Percentiles rank a stretch among this genome's conserved stretches.
phyloP scores from a whole-genome alignment of 2,797 vertebrate species.

The Hoplostethus atlanticus region DNA sequence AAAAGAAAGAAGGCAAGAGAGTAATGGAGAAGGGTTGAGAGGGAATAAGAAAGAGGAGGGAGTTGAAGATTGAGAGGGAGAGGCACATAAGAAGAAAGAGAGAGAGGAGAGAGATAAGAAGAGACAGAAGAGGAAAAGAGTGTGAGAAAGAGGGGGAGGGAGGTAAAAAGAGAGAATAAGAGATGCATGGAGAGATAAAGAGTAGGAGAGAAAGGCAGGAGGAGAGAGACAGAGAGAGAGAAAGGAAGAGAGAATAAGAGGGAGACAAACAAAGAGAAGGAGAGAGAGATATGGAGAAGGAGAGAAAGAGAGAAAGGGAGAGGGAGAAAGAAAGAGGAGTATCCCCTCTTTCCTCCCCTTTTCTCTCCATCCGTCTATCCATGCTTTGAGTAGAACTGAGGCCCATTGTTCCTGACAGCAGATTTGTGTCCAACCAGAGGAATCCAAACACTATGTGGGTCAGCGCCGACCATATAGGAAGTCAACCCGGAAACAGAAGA shows the following conservation, averaged over 20 bases:
- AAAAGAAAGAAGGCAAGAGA: neutral
- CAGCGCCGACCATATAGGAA: constrained; percentile 38
- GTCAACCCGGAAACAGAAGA: constrained; percentile 34
- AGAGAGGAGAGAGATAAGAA: neutral
- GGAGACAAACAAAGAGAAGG: neutral
- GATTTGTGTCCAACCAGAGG: constrained; percentile 43
- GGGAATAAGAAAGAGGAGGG: neutral
- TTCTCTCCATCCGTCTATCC: constrained; percentile 19
- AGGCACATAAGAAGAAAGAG: neutral
- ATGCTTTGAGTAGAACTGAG: constrained; percentile 57
- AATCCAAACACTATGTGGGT: constrained; percentile 63
- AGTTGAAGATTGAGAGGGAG: neutral
- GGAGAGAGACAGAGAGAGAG: neutral
- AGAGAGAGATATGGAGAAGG: neutral
- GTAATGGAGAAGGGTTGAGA: neutral
- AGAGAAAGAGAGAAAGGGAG: constrained; percentile 5
- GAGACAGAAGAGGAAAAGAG: neutral
- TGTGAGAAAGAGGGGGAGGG: neutral
- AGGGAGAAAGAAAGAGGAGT: constrained; percentile 1
- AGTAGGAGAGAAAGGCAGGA: neutral
- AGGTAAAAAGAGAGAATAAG: neutral
- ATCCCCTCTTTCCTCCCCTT: neutral
- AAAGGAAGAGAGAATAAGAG: neutral
- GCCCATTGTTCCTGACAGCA: constrained; percentile 53
- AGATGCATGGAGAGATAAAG: neutral